A percentile compares a stretch with the other conserved stretches of the same genome.
These are phyloP conservation scores for Cryptops parisi DNA, from an alignment of 2,888 invertebrate genomes.

Conservation along the genomic window DNA sequence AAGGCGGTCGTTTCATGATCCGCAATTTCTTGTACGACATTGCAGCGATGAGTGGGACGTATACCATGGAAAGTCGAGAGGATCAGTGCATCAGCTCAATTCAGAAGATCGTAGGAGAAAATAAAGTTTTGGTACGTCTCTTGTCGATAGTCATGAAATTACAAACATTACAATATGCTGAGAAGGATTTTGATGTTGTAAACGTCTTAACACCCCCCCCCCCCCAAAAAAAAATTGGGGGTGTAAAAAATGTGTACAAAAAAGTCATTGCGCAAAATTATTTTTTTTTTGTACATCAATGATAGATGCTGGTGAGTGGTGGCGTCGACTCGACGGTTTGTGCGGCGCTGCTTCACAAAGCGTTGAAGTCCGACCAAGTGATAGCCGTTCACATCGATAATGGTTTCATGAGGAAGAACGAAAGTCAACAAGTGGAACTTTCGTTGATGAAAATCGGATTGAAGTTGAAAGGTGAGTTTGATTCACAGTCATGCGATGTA, in stretches of 20 bases:
- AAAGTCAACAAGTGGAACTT: constrained; percentile 74
- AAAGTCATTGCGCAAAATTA: background rate
- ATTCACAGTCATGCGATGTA: too few relatives aligned
- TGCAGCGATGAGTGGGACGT: constrained; percentile 69
- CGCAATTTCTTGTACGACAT: constrained; percentile 89
- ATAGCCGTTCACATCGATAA: constrained; percentile 97
- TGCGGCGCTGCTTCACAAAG: constrained; percentile 82
- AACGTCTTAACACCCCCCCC: too few relatives aligned
- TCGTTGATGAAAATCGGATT: constrained; percentile 69
- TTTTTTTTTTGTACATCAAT: background rate
- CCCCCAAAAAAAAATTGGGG: too few relatives aligned
- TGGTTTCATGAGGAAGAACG: constrained; percentile 96
- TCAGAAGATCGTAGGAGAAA: constrained; percentile 69
- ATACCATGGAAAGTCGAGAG: constrained; percentile 75
- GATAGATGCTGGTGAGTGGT: constrained; percentile 82
- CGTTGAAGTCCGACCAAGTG: constrained; percentile 72
- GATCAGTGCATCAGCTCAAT: constrained; percentile 85
- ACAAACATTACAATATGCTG: too few relatives aligned
- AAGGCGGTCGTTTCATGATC: constrained; percentile 78
- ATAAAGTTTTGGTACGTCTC: constrained; percentile 87
- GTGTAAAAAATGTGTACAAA: too few relatives aligned
- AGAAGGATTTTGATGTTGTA: too few relatives aligned
- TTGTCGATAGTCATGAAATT: too few relatives aligned
- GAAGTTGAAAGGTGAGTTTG: constrained; percentile 44
- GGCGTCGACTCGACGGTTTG: constrained; percentile 99